Conservation (phyloP, 1,140 invertebrate species). For the Chironomus tepperi region DNA sequence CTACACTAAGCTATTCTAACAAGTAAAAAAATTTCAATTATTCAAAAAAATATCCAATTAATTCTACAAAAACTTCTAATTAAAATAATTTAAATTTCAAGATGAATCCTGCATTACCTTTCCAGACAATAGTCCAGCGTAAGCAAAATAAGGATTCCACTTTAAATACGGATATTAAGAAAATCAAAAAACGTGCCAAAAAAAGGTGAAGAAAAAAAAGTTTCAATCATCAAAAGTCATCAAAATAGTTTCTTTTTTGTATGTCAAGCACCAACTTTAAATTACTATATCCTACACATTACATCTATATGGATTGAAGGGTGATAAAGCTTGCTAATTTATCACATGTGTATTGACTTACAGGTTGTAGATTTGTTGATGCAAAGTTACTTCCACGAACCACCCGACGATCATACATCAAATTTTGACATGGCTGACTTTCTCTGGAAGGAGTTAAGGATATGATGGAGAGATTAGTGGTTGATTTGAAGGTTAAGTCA, state of each 20-base stretch:
- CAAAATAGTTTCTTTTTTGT: background rate
- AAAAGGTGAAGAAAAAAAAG: background rate
- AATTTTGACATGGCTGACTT: conserved; percentile 54
- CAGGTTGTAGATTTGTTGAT: conserved; percentile 46
- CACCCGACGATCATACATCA: conserved; percentile 79
- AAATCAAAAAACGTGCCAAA: conserved; percentile 2
- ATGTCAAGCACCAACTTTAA: background rate
- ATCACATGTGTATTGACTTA: conserved; percentile 37
- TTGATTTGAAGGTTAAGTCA: too few relatives aligned
- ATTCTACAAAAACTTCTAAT: background rate
- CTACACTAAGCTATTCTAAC: too few relatives aligned
- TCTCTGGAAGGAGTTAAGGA: conserved; percentile 34
- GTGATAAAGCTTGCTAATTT: too few relatives aligned
- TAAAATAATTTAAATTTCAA: background rate
- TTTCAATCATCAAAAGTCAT: background rate
- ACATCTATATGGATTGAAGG: too few relatives aligned
- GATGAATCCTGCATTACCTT: conserved; percentile 28
- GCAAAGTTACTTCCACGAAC: conserved; percentile 70
- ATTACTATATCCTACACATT: background rate
- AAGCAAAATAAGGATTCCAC: conserved; percentile 45
- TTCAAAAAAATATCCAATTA: background rate
- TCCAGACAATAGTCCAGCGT: conserved; percentile 42
- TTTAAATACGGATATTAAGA: background rate
- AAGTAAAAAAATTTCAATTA: background rate
- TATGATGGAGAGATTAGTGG: conserved; percentile 35